Percentiles rank a stretch among this genome's conserved stretches.
phyloP scores from a whole-genome alignment of 2,113 vertebrate genomes.

The Mesocricetus auratus region DNA sequence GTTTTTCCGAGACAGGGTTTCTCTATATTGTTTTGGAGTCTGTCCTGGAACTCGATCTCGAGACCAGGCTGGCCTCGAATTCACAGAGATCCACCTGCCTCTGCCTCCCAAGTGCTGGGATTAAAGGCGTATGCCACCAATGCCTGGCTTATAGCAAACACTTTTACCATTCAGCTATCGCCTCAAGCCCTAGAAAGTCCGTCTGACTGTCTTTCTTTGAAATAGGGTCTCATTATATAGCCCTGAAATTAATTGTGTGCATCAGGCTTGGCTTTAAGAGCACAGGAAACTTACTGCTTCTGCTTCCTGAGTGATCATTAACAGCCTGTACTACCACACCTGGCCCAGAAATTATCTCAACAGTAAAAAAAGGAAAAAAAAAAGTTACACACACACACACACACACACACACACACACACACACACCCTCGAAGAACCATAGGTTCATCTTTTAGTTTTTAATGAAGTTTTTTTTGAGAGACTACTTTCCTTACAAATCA shows the following conservation, averaged over 20 bases:
- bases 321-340: neutral
- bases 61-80: no score
- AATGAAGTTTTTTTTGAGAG: neutral
- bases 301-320: neutral
- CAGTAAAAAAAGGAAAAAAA: neutral
- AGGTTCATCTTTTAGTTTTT: conserved; percentile 6
- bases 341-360: neutral
- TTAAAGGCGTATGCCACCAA: no score
- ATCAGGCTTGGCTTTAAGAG: neutral
- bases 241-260: neutral
- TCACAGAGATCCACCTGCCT: no score
- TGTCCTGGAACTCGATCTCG: no score
- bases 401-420: neutral
- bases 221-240: neutral
- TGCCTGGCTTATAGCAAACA: no score
- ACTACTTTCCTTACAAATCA: neutral
- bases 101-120: no score
- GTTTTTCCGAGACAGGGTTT: no score
- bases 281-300: neutral
- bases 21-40: no score
- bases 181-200: neutral
- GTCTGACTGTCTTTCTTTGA: neutral
- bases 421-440: neutral
- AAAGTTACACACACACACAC: neutral
- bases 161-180: neutral